Evolutionary conservation across 1,140 invertebrate genomes (phyloP), one percentile per base, ranked within the genome.

Genomic region (Lutraria rhynchaena): DNA sequence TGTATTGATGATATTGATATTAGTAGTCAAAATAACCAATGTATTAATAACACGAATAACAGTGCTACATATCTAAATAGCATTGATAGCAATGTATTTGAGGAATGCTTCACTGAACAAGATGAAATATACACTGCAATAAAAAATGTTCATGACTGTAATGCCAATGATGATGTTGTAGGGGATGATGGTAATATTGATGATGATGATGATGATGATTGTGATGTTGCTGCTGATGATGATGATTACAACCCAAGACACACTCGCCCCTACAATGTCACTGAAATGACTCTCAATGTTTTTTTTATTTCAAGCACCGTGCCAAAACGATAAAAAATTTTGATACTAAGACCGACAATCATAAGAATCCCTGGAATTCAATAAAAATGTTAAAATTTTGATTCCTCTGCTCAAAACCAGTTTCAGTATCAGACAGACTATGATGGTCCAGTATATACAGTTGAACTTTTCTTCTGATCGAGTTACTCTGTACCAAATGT

Each of bases 351-450:
- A 65, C 61, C 13, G 61, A 65, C 15, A 37, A 22, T 15, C 5
- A 17, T 13, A 65, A 65, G 61, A 13, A 11, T 37, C 11, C 5
- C 33, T 65, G 61, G 33, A 65, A 65, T 22, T 15, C 24, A 58
- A 58, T 58, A 9, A 58, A 58, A 65, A 37, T 65, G 29, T 15
- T 65, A 29, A 13, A 31, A 13, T 37, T 65, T 11, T 29, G 13
- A n/a, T 13, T 65, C 61, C 5, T 13, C 7, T 22, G 13, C 15
- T 29, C 61, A 7, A 65, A 17, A 65, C 35, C 27, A 33, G 24
- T 65, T 65, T 22, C 13, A 35, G 15, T 65, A 31, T 65, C 61
- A 65, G 29, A 65, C 61, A 29, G 24, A 65, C 35, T 37, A 35
- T 37, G 22, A 65, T 17, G 61, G 33, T 65, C 17, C 15, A 17